Evolutionary conservation across 1,140 invertebrate genomes (phyloP).

Genomic region (Drosophila rufa): DNA sequence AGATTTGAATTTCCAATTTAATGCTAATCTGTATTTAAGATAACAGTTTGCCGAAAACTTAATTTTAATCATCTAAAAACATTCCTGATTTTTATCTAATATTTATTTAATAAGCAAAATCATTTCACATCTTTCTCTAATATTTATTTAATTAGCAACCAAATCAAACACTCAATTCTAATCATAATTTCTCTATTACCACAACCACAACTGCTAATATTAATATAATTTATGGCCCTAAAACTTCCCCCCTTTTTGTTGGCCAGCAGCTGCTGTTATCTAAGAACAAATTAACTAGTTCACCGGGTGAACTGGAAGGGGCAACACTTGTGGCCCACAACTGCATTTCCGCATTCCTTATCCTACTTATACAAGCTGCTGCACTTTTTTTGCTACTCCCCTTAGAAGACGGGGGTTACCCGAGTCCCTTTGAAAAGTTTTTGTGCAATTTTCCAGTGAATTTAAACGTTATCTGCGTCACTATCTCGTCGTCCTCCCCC

Average conservation of each 20-base stretch:
- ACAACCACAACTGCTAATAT: not conserved
- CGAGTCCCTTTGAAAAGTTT: not conserved
- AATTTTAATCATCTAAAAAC: not conserved
- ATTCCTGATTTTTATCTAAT: not conserved
- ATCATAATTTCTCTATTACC: not conserved
- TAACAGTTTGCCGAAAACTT: not conserved
- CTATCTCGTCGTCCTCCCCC: slow-evolving; percentile 2
- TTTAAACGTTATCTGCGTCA: slow-evolving; percentile 33
- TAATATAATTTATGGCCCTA: not conserved
- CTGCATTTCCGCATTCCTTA: slow-evolving; percentile 48
- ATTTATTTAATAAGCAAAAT: no score
- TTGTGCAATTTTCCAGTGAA: slow-evolving; percentile 29
- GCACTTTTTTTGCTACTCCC: slow-evolving; percentile 7
- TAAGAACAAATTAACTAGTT: slow-evolving; percentile 34
- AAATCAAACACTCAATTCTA: not conserved
- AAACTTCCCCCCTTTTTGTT: not conserved
- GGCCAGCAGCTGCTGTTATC: slow-evolving; percentile 20
- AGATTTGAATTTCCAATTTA: no score
- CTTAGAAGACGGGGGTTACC: no score
- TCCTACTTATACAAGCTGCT: slow-evolving; percentile 19
- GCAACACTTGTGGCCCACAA: slow-evolving; percentile 27
- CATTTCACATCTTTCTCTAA: not conserved
- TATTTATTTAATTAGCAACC: not conserved
- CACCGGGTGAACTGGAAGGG: slow-evolving; percentile 29
- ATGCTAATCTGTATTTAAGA: no score